phyloP scores from a whole-genome alignment of 2,113 vertebrate species.

The Oceanodroma tethys region DNA sequence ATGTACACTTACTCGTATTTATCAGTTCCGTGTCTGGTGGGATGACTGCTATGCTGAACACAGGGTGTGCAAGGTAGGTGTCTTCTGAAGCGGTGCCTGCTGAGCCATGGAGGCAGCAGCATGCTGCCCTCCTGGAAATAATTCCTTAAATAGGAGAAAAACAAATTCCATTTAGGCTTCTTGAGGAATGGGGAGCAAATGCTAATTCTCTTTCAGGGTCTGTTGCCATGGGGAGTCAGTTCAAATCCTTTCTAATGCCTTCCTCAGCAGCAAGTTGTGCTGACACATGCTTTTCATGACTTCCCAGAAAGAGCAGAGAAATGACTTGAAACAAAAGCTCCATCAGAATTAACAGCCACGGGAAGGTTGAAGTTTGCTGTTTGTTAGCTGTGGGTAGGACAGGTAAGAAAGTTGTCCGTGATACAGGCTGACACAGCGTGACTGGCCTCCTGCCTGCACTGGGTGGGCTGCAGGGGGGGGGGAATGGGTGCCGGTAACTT shows the following conservation, averaged over 20 bases:
- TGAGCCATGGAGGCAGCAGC: not conserved
- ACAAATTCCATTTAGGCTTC: slow-evolving; percentile 10
- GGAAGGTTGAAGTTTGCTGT: not conserved
- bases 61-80: not conserved
- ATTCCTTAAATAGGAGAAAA: not conserved
- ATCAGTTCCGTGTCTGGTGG: not conserved
- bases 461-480: accelerated
- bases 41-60: not conserved
- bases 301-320: not conserved
- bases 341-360: not conserved
- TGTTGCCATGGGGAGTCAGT: slow-evolving; percentile 61
- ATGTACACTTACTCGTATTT: accelerated
- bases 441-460: not conserved
- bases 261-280: slow-evolving; percentile 30
- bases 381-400: not conserved
- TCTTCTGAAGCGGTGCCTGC: not conserved
- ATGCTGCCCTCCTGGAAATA: not conserved
- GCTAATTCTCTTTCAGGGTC: slow-evolving; percentile 60
- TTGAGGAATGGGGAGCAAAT: slow-evolving; percentile 48
- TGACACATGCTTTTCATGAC: slow-evolving; percentile 49
- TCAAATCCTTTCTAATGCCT: slow-evolving; percentile 54
- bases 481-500: not conserved
- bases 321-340: slow-evolving; percentile 2
- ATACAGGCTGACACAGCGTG: not conserved
- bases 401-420: not conserved